Evolutionary conservation across 1,140 invertebrate species (phyloP).

Genomic region (Lordiphosa stackelbergi): DNA sequence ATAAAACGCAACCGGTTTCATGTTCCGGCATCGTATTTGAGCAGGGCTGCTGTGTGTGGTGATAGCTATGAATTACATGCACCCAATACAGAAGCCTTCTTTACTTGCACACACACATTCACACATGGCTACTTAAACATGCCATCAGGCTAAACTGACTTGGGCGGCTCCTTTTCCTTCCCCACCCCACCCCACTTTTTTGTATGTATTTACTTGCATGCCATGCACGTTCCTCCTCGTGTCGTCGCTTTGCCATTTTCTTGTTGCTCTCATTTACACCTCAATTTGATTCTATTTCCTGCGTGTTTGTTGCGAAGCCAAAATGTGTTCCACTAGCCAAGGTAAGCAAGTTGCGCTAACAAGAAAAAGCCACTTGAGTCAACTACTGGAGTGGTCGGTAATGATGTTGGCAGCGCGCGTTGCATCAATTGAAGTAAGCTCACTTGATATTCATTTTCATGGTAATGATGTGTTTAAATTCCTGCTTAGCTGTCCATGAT

Average conservation of each 20-base stretch:
- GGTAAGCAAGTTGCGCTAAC: slow-evolving; percentile 13
- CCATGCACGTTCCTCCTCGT: slow-evolving; percentile 42
- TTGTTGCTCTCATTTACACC: slow-evolving; percentile 70
- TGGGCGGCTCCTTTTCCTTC: slow-evolving; percentile 7
- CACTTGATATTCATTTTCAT: slow-evolving; percentile 42
- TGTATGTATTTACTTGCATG: slow-evolving; percentile 53
- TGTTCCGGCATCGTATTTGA: slow-evolving; percentile 31
- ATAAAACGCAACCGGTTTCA: slow-evolving; percentile 64
- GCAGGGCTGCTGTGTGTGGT: slow-evolving; percentile 24
- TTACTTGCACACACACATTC: slow-evolving; percentile 39
- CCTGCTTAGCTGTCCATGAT: slow-evolving; percentile 5
- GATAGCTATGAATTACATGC: slow-evolving; percentile 70
- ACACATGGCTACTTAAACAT: slow-evolving; percentile 60
- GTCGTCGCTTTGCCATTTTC: slow-evolving; percentile 27
- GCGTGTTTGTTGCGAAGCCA: slow-evolving; percentile 24
- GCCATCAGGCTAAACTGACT: slow-evolving; percentile 50
- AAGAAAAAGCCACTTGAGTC: slow-evolving; percentile 46
- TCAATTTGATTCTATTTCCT: slow-evolving; percentile 74
- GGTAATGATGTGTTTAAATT: slow-evolving; percentile 56
- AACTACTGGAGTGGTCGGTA: slow-evolving; percentile 41
- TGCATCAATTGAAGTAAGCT: slow-evolving; percentile 26
- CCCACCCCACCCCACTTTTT: not conserved
- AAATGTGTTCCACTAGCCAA: slow-evolving; percentile 4
- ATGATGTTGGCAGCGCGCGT: slow-evolving; percentile 39
- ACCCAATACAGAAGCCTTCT: slow-evolving; percentile 42